Evolutionary conservation across 2,888 invertebrate species (phyloP).

Genomic region (Pristionchus entomophagus): DNA sequence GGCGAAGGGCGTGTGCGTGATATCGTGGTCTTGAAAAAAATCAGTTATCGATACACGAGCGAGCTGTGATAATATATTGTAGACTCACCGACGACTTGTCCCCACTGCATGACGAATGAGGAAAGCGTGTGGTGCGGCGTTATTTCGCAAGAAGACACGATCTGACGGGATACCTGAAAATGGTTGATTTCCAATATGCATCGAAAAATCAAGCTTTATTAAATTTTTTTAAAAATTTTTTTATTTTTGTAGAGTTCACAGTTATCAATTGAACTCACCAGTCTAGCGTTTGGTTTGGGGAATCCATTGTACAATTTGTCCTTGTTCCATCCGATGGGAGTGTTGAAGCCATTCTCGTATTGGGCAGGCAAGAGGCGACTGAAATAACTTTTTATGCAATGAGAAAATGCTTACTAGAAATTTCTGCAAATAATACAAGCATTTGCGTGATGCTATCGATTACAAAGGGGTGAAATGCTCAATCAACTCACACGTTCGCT

Average conservation of each 20-base stretch:
- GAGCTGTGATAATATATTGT: neutral
- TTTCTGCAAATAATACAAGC: too few relatives aligned
- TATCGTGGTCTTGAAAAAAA: slow-evolving; percentile 86
- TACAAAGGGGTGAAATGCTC: too few relatives aligned
- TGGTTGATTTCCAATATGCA: neutral
- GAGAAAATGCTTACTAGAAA: too few relatives aligned
- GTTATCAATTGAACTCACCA: too few relatives aligned
- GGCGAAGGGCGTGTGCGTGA: slow-evolving; percentile 93
- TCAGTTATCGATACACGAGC: neutral
- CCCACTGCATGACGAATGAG: slow-evolving; percentile 99
- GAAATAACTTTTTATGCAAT: too few relatives aligned
- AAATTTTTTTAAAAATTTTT: too few relatives aligned
- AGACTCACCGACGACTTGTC: slow-evolving; percentile 86
- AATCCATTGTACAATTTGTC: slow-evolving; percentile 87
- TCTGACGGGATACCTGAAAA: slow-evolving; percentile 83
- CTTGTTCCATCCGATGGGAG: slow-evolving; percentile 94
- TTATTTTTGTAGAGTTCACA: too few relatives aligned
- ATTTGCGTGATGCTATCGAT: too few relatives aligned
- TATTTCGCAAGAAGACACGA: slow-evolving; percentile 88
- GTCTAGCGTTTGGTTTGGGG: slow-evolving; percentile 74
- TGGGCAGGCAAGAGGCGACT: slow-evolving; percentile 6
- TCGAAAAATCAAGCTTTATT: too few relatives aligned
- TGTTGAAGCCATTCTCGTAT: slow-evolving; percentile 93
- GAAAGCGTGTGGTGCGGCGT: slow-evolving; percentile 83
- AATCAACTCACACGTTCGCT: neutral